A percentile compares a stretch with the other conserved stretches of the same genome.
Evolutionary conservation across 2,113 vertebrate species (phyloP).

Genomic region (Eulemur macaco): DNA sequence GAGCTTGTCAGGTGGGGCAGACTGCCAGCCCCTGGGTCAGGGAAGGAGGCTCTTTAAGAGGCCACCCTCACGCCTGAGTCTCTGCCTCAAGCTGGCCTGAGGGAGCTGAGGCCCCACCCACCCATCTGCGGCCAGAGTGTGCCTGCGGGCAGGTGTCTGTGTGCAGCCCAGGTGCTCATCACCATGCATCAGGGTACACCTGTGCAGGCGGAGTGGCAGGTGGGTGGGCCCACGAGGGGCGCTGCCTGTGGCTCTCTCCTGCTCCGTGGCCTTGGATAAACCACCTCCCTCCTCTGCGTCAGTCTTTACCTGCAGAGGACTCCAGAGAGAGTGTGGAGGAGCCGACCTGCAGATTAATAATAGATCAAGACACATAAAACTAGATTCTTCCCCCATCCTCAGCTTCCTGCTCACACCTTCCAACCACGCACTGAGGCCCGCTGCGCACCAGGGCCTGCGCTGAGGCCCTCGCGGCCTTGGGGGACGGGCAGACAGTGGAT

Average conservation of each 20-base stretch:
- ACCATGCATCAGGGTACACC: background rate
- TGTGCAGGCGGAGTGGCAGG: background rate
- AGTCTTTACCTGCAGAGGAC: background rate
- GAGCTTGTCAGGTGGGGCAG: background rate
- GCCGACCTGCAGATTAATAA: background rate
- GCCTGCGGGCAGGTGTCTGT: background rate
- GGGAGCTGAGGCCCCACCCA: background rate
- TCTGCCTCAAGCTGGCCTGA: background rate
- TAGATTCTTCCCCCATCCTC: background rate
- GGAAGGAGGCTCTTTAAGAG: background rate
- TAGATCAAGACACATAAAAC: background rate
- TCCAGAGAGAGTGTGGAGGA: background rate
- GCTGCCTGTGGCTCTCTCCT: background rate
- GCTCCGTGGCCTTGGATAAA: background rate
- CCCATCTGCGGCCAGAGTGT: background rate
- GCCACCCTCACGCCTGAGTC: background rate
- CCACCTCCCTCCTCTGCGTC: background rate
- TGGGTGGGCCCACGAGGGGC: background rate
- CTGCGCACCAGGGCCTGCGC: background rate
- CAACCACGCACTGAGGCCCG: accelerated
- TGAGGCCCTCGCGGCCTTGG: background rate
- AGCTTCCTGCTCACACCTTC: background rate
- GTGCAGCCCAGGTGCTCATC: background rate
- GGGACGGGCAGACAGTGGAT: no score
- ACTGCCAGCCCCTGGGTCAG: background rate